These are phyloP conservation scores for Sycophila sp. DNA, from an alignment of 1,140 invertebrate species.

Conservation along the genomic window DNA sequence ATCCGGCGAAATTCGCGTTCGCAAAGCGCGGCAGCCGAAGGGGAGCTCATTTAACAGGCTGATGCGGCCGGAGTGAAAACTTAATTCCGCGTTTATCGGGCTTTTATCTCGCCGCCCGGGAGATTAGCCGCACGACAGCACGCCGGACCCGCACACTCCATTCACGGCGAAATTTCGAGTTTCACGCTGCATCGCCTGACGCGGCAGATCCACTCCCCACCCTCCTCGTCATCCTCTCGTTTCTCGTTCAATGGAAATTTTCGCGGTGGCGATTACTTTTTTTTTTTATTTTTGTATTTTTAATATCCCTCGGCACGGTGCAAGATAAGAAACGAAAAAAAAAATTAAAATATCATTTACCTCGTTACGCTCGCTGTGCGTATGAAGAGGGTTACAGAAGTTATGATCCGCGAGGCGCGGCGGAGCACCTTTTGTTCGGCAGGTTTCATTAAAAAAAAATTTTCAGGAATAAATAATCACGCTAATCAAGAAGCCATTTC, in stretches of 20 bases:
- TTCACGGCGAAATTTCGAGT: neutral
- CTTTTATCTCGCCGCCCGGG: conserved; percentile 28
- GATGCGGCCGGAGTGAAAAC: conserved; percentile 10
- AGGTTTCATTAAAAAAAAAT: too few relatives aligned
- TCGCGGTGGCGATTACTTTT: too few relatives aligned
- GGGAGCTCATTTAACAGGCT: neutral
- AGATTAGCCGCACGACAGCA: conserved; percentile 28
- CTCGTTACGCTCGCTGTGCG: too few relatives aligned
- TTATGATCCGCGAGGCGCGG: too few relatives aligned
- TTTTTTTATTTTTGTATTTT: too few relatives aligned
- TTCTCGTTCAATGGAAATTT: neutral
- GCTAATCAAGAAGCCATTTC: too few relatives aligned
- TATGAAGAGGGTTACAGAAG: too few relatives aligned
- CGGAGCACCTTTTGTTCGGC: too few relatives aligned
- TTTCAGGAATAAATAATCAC: too few relatives aligned
- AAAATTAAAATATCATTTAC: too few relatives aligned
- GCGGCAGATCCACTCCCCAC: neutral
- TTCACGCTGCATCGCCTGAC: neutral
- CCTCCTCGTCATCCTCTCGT: neutral
- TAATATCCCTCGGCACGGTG: too few relatives aligned
- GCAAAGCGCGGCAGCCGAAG: neutral
- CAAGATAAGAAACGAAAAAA: too few relatives aligned
- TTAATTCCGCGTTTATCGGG: conserved; percentile 25
- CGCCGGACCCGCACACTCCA: neutral
- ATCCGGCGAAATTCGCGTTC: neutral